Base-by-base conservation (phyloP, 37 sponge, comb jelly and placozoan species). In the Aphrocallistes beatrix region DNA sequence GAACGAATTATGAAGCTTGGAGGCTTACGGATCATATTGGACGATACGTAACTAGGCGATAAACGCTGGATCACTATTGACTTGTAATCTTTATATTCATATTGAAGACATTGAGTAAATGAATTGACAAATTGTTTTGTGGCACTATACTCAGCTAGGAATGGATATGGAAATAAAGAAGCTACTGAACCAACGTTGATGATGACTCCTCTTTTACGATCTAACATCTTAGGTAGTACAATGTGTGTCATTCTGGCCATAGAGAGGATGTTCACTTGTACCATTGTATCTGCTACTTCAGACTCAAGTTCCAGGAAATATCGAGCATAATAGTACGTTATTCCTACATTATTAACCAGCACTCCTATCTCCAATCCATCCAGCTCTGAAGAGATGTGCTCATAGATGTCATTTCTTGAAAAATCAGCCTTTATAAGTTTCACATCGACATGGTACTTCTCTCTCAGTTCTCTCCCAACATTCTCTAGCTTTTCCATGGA, bases 151-250 rank as follows among this genome's bases (percentile, higher is more conserved):
- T 39, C 50, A 84, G 85, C 85, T 21, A 84, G 51, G 9, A 84
- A 75, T 23, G 85, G 85, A 36, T 23, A 13, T 3, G 82, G 82
- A 3, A 36, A 8, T 23, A 25, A 19, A 23, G 34, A 82, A 36
- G 50, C 38, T 9, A 42, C 13, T 6, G 85, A 84, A 13, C 51
- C 85, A 21, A 84, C 23, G 30, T 84, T 84, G 38, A 84, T 42
- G 37, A 84, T 84, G 19, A 42, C 38, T 51, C 85, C 85, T 13
- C 23, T 38, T 23, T 84, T 21, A 23, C 51, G 36, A 19, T 47
- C 85, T 81, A 84, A 10, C 85, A 84, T 84, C 8, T 36, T 17
- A 23, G 85, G 85, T 81, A 84, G 85, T 6, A 84, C 85, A 23
- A 84, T 51, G 25, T 81, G 85, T 9, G 85, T 84, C 85, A 84